Evolutionary conservation across 2,888 invertebrate genomes (phyloP).

Genomic region (Lepidocyrtoides sp.): DNA sequence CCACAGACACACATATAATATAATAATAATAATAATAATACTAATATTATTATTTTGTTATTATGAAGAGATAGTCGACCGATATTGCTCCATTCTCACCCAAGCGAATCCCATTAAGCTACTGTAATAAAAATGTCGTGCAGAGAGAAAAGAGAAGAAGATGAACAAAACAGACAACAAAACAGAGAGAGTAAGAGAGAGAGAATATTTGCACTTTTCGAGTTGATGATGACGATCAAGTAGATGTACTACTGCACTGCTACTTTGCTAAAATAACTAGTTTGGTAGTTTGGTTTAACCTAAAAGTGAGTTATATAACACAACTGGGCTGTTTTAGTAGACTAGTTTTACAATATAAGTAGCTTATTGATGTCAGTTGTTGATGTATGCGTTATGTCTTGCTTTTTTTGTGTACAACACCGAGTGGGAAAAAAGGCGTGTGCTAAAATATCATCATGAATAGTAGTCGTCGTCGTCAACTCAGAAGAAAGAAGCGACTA

Average conservation of each 20-base stretch:
- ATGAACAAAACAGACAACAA: slow-evolving; percentile 41
- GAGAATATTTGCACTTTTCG: slow-evolving; percentile 31
- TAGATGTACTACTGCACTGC: neutral
- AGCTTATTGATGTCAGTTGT: slow-evolving; percentile 40
- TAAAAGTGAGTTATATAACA: slow-evolving; percentile 1
- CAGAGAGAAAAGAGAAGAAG: slow-evolving; percentile 30
- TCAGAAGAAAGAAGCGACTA: neutral
- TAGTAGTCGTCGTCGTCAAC: slow-evolving; percentile 27
- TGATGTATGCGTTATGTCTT: slow-evolving; percentile 57
- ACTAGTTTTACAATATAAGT: neutral
- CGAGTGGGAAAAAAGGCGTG: slow-evolving; percentile 43
- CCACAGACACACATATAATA: slow-evolving; percentile 37
- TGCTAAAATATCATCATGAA: slow-evolving; percentile 35
- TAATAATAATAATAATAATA: slow-evolving; percentile 27
- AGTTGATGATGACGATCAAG: slow-evolving; percentile 42
- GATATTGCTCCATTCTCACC: slow-evolving; percentile 71
- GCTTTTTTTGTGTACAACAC: slow-evolving; percentile 17
- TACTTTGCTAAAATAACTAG: slow-evolving; percentile 16
- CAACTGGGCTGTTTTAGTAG: neutral
- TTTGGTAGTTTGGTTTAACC: neutral
- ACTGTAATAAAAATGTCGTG: slow-evolving; percentile 78
- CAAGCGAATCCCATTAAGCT: slow-evolving; percentile 77
- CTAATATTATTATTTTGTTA: neutral
- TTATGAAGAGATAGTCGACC: slow-evolving; percentile 31
- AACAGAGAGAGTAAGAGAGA: slow-evolving; percentile 1